A percentile compares a stretch with the other conserved stretches of the same genome.
phyloP scores from a whole-genome alignment of 2,113 vertebrate genomes.

The Polyodon spathula region DNA sequence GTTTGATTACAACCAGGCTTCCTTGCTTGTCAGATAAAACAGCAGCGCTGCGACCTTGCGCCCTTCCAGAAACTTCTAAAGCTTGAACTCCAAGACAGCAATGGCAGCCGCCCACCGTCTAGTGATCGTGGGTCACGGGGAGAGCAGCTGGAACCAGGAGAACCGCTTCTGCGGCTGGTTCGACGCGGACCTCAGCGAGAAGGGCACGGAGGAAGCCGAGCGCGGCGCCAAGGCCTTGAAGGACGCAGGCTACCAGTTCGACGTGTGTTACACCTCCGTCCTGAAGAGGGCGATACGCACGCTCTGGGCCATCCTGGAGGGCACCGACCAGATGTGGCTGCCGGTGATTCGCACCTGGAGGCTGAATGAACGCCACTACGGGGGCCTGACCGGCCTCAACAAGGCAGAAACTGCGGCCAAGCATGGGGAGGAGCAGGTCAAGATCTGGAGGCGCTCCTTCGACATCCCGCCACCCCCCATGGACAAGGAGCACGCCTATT shows the following conservation, averaged over 20 bases:
- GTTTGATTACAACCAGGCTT: neutral
- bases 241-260: slow-evolving; percentile 73
- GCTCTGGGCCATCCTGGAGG: slow-evolving; percentile 82
- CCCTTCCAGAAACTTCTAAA: neutral
- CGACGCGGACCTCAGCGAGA: slow-evolving; percentile 84
- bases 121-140: slow-evolving; percentile 82
- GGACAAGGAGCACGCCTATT: slow-evolving; percentile 73
- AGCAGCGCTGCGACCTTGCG: neutral
- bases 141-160: slow-evolving; percentile 86
- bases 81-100: slow-evolving; percentile 13
- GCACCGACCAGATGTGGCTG: slow-evolving; percentile 88
- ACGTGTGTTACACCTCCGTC: slow-evolving; percentile 82
- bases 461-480: slow-evolving; percentile 80
- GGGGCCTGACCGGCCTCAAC: slow-evolving; percentile 82
- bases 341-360: slow-evolving; percentile 78
- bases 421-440: slow-evolving; percentile 86
- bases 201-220: slow-evolving; percentile 69
- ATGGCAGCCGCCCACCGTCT: slow-evolving; percentile 63
- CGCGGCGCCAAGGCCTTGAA: slow-evolving; percentile 68
- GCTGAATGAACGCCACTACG: slow-evolving; percentile 85
- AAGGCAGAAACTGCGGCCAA: slow-evolving; percentile 83
- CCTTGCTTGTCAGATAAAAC: slow-evolving; percentile 11
- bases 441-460: slow-evolving; percentile 84
- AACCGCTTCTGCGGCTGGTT: slow-evolving; percentile 95
- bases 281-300: slow-evolving; percentile 80